A percentile compares a stretch with the other conserved stretches of the same genome.
Conservation (phyloP, 1,140 invertebrate genomes). For the Hylaeus anthracinus region DNA sequence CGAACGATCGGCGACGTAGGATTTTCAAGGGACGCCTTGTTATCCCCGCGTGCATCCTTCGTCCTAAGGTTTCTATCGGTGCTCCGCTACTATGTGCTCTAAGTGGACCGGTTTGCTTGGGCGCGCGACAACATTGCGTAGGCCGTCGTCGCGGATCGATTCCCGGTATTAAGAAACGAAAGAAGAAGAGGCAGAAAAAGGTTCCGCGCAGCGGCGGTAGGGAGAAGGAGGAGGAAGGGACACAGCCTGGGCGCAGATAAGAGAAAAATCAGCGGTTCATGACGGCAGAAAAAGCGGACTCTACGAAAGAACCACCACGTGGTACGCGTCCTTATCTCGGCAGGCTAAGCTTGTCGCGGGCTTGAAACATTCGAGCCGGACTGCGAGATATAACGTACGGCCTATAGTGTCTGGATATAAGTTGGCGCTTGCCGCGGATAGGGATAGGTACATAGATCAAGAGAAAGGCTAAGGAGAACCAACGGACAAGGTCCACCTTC, state of each 20-base stretch:
- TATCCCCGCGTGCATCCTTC: slow-evolving; percentile 10
- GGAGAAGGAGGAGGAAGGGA: background rate
- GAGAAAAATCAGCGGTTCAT: slow-evolving; percentile 19
- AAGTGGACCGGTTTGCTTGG: slow-evolving; percentile 49
- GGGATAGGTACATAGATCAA: slow-evolving; percentile 63
- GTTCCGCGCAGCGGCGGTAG: too few relatives aligned
- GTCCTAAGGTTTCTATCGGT: slow-evolving; percentile 7
- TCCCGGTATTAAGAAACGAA: slow-evolving; percentile 30
- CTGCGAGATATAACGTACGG: slow-evolving; percentile 51
- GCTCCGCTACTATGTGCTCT: slow-evolving; percentile 33
- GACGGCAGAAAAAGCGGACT: slow-evolving; percentile 3
- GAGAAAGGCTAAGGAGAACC: slow-evolving; percentile 53
- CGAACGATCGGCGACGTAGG: background rate
- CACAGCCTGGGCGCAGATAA: background rate
- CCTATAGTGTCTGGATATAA: slow-evolving; percentile 53
- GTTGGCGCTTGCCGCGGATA: slow-evolving; percentile 58
- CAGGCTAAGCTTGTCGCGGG: slow-evolving; percentile 37
- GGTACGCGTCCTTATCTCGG: slow-evolving; percentile 45
- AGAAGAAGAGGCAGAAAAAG: background rate
- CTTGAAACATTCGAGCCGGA: slow-evolving; percentile 46
- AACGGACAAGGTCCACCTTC: slow-evolving; percentile 35
- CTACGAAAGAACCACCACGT: slow-evolving; percentile 12
- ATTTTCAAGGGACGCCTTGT: slow-evolving; percentile 8
- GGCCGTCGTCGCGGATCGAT: slow-evolving; percentile 42
- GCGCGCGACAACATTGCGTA: background rate